These are phyloP conservation scores for Brachyalestes nurse DNA, from an alignment of 2,797 vertebrate species.

Conservation along the genomic window DNA sequence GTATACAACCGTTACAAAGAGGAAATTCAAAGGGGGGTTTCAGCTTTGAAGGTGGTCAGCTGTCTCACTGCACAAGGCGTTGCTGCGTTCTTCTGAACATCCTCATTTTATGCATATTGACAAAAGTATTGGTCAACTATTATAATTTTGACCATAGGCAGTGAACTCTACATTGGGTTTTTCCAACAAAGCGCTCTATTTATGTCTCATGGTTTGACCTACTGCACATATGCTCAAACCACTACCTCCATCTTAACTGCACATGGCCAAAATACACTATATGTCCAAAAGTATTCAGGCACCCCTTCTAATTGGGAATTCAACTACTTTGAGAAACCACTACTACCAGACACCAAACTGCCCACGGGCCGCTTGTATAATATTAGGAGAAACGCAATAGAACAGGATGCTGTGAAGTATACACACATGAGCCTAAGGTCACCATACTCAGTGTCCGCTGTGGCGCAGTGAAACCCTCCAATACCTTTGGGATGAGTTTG, in stretches of 20 bases:
- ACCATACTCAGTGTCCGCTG: not conserved
- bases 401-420: not conserved
- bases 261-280: not conserved
- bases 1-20: conserved; percentile 56
- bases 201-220: not conserved
- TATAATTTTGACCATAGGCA: not conserved
- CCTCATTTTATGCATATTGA: not conserved
- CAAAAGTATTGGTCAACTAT: not conserved
- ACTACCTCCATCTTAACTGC: not conserved
- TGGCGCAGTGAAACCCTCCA: not conserved
- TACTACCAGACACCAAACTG: not conserved
- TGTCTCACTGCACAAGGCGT: conserved; percentile 1
- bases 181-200: not conserved
- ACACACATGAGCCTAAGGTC: not conserved
- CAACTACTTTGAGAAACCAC: not conserved
- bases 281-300: too few species aligned
- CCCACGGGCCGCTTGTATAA: not conserved
- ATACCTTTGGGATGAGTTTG: not conserved
- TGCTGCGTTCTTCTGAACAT: not conserved
- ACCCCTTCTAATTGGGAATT: not conserved
- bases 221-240: not conserved
- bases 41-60: conserved; percentile 5
- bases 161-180: not conserved
- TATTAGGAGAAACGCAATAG: not conserved
- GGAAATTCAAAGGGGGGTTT: conserved; percentile 21